Percentiles rank a stretch among this genome's conserved stretches.
Conservation (phyloP, 53 echinoderm and acorn worm genomes). For the Arbacia lixula region DNA sequence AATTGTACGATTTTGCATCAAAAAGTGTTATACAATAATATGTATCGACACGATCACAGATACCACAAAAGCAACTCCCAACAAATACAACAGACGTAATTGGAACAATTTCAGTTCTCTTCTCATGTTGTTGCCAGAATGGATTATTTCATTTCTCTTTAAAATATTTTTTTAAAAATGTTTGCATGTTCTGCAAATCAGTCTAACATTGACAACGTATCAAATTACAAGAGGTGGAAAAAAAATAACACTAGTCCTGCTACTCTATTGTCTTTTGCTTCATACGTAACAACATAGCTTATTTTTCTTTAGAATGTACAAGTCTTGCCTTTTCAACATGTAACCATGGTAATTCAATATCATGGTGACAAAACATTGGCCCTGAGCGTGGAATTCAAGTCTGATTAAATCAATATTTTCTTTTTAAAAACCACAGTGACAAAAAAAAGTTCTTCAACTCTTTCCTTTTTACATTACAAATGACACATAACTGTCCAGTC, state of each 20-base stretch:
- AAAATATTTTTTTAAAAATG: too few species aligned
- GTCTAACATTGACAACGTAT: too few species aligned
- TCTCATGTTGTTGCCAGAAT: too few species aligned
- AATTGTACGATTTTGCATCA: slow-evolving; percentile 7
- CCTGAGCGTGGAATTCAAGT: slow-evolving; percentile 41
- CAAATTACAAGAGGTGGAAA: too few species aligned
- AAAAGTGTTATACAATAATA: too few species aligned
- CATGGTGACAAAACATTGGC: slow-evolving; percentile 39
- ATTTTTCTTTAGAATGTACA: slow-evolving; percentile 29
- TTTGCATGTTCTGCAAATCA: too few species aligned
- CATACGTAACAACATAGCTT: too few species aligned
- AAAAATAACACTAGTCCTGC: slow-evolving; percentile 2
- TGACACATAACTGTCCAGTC: neutral
- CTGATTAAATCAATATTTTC: neutral
- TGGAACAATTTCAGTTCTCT: too few species aligned
- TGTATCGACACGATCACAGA: too few species aligned
- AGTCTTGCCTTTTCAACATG: slow-evolving; percentile 13
- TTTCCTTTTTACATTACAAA: neutral
- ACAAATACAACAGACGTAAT: too few species aligned
- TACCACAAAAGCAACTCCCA: too few species aligned
- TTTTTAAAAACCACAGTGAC: neutral
- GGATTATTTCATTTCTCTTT: too few species aligned
- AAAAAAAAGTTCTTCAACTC: neutral
- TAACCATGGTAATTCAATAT: slow-evolving; percentile 14
- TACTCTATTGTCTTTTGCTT: slow-evolving; percentile 1